Conservation (phyloP, 1,140 invertebrate genomes). For the Drosophila seguyi region DNA sequence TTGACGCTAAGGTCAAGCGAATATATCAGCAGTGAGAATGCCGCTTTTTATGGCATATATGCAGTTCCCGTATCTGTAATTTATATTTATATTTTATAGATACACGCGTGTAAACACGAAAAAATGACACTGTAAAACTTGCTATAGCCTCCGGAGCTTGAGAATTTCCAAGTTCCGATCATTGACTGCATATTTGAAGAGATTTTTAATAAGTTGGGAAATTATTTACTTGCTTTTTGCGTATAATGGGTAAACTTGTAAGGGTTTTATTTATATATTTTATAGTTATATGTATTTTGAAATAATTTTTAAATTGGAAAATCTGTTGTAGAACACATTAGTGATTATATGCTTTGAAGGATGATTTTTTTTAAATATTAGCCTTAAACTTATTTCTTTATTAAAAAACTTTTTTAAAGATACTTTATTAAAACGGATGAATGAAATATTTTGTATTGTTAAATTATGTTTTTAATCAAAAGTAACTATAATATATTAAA, state of each 20-base stretch:
- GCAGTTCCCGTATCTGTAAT: slow-evolving; percentile 40
- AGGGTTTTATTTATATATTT: background rate
- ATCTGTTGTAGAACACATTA: background rate
- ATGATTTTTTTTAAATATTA: background rate
- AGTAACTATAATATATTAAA: too few species aligned
- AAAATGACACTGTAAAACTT: slow-evolving; percentile 5
- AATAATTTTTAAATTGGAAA: background rate
- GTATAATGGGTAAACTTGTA: background rate
- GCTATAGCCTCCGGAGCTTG: background rate
- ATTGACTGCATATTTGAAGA: background rate
- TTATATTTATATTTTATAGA: slow-evolving; percentile 52
- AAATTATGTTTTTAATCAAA: background rate
- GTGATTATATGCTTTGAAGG: background rate
- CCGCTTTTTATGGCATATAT: slow-evolving; percentile 42
- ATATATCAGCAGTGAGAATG: slow-evolving; percentile 20
- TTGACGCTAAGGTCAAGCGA: slow-evolving; percentile 38
- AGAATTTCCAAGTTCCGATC: background rate
- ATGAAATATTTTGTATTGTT: background rate
- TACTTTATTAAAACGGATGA: background rate
- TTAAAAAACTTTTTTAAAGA: too few species aligned
- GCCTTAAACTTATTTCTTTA: background rate
- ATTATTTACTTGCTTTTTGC: background rate
- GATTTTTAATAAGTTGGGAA: background rate
- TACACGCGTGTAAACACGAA: slow-evolving; percentile 21
- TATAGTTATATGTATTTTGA: background rate